A percentile compares a stretch with the other conserved stretches of the same genome.
Conservation (phyloP, 2,113 vertebrate species). For the Merops nubicus region DNA sequence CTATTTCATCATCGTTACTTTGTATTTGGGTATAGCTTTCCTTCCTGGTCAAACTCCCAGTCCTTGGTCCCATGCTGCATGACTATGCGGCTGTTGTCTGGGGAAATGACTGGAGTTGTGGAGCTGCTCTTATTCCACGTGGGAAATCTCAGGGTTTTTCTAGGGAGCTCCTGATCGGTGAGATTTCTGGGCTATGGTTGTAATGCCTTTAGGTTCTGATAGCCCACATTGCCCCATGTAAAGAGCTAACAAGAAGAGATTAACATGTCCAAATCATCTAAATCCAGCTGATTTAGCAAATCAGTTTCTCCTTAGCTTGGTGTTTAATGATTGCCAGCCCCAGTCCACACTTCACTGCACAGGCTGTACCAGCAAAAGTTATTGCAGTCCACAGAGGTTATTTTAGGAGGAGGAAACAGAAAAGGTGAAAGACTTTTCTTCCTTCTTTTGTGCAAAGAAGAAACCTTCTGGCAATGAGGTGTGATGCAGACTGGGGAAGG, state of each 20-base stretch:
- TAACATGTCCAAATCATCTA: not conserved
- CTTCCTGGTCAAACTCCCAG: not conserved
- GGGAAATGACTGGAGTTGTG: not conserved
- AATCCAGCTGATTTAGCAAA: not conserved
- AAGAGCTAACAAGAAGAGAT: not conserved
- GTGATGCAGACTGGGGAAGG: not conserved
- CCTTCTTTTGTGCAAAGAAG: not conserved
- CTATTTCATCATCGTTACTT: not conserved
- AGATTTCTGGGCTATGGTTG: not conserved
- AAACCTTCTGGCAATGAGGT: not conserved
- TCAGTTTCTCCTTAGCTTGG: not conserved
- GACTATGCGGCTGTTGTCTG: not conserved
- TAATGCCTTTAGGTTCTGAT: not conserved
- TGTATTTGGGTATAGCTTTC: not conserved
- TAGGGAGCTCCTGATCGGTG: not conserved
- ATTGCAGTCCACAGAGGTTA: not conserved
- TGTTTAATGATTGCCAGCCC: not conserved
- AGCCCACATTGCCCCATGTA: not conserved
- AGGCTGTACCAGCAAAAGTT: not conserved
- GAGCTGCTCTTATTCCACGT: not conserved
- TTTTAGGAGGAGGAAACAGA: not conserved
- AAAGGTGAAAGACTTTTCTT: not conserved
- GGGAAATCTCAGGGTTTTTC: not conserved
- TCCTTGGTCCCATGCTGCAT: not conserved
- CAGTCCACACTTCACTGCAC: not conserved